Percentiles rank a stretch among this genome's conserved stretches.
These are phyloP conservation scores for Halictus ligatus DNA, from an alignment of 2,888 invertebrate genomes.

Conservation along the genomic window DNA sequence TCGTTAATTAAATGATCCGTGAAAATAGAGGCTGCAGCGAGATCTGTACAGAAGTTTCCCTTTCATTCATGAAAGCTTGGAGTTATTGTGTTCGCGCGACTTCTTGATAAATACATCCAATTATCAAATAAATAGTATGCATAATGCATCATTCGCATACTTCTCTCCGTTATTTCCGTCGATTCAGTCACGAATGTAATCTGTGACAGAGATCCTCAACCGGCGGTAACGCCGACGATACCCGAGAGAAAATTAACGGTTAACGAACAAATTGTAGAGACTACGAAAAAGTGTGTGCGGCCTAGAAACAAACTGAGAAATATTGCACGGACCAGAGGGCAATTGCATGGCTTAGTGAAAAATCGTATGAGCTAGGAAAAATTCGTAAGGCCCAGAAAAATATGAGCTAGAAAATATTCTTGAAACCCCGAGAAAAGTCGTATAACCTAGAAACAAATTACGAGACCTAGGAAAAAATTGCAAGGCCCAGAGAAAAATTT, in stretches of 20 bases:
- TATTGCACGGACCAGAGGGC: neutral
- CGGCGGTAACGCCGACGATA: neutral
- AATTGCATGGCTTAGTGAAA: too few relatives aligned
- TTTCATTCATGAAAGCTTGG: neutral
- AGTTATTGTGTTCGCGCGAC: neutral
- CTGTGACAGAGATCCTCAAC: neutral
- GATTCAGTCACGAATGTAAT: neutral
- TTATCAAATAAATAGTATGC: neutral
- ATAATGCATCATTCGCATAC: neutral
- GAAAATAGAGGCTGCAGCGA: neutral
- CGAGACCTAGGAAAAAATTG: too few relatives aligned
- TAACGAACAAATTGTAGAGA: neutral
- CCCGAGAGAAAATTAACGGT: neutral
- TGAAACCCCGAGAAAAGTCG: neutral
- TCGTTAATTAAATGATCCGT: neutral
- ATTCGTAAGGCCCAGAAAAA: too few relatives aligned
- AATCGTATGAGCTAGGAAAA: too few relatives aligned
- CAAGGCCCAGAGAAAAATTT: neutral
- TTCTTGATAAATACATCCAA: neutral
- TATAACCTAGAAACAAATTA: neutral
- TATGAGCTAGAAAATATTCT: too few relatives aligned
- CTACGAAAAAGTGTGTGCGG: neutral
- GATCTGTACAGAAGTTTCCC: neutral
- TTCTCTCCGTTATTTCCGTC: slow-evolving; percentile 7
- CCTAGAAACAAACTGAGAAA: neutral